These are phyloP conservation scores for Maccullochella peelii DNA, from an alignment of 2,113 vertebrate species.

Conservation along the genomic window DNA sequence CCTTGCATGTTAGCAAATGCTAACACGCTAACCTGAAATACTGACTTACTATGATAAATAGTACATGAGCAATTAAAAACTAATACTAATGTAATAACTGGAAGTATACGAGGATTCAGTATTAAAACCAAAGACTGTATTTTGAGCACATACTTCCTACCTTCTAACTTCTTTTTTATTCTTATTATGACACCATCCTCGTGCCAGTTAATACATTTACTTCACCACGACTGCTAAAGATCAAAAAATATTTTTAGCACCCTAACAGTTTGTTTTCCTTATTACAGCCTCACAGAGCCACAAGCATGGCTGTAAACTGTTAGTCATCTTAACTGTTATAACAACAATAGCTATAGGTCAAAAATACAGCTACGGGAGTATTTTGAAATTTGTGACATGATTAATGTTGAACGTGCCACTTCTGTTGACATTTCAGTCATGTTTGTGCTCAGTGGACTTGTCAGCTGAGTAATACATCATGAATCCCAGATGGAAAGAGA, in stretches of 20 bases:
- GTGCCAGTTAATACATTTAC: background rate
- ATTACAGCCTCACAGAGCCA: background rate
- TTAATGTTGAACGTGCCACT: conserved; percentile 4
- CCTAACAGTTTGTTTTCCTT: background rate
- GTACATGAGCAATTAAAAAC: background rate
- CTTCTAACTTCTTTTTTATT: too few relatives aligned
- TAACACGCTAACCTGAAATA: background rate
- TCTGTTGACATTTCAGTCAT: conserved; percentile 22
- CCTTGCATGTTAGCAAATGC: background rate
- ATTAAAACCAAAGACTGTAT: conserved; percentile 7
- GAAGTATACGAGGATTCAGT: background rate
- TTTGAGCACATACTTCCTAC: background rate
- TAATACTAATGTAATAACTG: background rate
- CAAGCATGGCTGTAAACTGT: background rate
- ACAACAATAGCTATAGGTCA: background rate
- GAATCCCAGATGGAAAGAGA: conserved; percentile 9
- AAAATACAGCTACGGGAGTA: background rate
- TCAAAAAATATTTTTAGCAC: background rate
- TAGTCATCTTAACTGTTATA: background rate
- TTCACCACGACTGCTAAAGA: background rate
- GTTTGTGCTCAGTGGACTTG: conserved; percentile 26
- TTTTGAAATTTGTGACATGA: background rate
- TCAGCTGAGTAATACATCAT: conserved; percentile 9
- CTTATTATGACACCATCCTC: background rate
- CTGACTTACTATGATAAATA: background rate